Base-by-base conservation (phyloP, 1,140 invertebrate genomes). In the Mycetomoellerius zeteki region DNA sequence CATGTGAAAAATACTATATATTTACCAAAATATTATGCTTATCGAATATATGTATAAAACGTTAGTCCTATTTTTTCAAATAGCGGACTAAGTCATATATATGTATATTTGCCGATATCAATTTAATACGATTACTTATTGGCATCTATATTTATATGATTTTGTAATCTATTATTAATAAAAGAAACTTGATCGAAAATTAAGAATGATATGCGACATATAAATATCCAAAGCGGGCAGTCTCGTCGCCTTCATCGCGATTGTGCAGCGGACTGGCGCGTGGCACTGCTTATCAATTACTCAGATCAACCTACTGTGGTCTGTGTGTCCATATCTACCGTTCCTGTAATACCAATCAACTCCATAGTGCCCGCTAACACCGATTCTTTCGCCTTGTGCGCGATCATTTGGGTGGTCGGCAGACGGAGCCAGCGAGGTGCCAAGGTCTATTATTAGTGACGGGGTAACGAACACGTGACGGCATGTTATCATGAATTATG, bases 241-340 rank as follows among this genome's bases (percentile, higher is more conserved):
- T 91, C 86, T 72, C 80, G 86, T 90, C 86, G 81, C 86, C 88
- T 89, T 91, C 86, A 86, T 86, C 62, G 88, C 80, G 73, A 89
- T 88, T 85, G 77, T 85, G 69, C 80, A 69, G 81, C n/a, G 67
- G 72, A 87, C 52, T 30, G 91, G 86, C 92, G 88, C 92, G 93
- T 93, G 92, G 90, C 92, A 82, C 56, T 92, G 92, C 77, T 93
- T 94, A 94, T 93, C 93, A 93, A 93, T 94, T 91, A 92, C 65
- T 71, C 54, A 76, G 67, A 87, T 84, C 92, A 88, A 87, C 73
- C 85, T 86, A 88, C 90, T 72, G 84, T 76, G 37, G 71, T 80
- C 60, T 47, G 56, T 85, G 58, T 62, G 88, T 76, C 33, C 75
- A 81, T 87, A 56, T 78, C 47, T 54, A 76, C 43, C 73, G 62